Evolutionary conservation across 2,797 vertebrate genomes (phyloP), one percentile per base, ranked within the genome.

Genomic region (Hipposideros larvatus): DNA sequence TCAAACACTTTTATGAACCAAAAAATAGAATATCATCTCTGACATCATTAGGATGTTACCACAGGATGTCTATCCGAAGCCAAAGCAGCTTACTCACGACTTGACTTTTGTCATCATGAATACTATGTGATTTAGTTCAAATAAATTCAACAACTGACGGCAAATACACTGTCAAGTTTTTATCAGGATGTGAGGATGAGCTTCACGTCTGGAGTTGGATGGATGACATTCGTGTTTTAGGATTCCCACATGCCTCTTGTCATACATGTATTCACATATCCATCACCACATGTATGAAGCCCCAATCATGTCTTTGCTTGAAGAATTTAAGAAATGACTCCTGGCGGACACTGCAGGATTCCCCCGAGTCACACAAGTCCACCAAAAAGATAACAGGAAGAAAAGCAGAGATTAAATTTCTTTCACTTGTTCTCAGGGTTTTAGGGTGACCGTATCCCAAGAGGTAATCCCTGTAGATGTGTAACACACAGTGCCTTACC

Each of bases 311-410:
- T 63, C 74, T 48, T 77, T 7, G 21, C 41, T 37, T 51, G n/a
- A 53, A 86, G 82, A 95, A 82, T 68, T 65, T 46, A 66, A 92
- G 28, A 82, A 74, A 61, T 5, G 11, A 19, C 24, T 91, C 22
- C 1, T 0, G 21, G 74, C 0, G 2, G 37, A 51, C 10, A 1
- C 18, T 16, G 31, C 3, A 4, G 53, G 75, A 11, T 34, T 37
- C 31, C 11, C 48, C 34, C 34, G 37, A 37, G 22, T 11, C 46
- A 46, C 43, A 16, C 4, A 7, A 21, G 14, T n/a, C 34, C 80
- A 19, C 68, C n/a, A 10, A 59, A 83, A 48, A 87, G 48, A 51
- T 26, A 70, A 87, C 5, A 79, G 68, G 53, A 31, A 87, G 63
- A 68, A n/a, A 16, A 65, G 21, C 24, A 74, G 31, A 74, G 75